Evolutionary conservation across 2,113 vertebrate genomes (phyloP).

Genomic region (Rhinopomastus cyanomelas): DNA sequence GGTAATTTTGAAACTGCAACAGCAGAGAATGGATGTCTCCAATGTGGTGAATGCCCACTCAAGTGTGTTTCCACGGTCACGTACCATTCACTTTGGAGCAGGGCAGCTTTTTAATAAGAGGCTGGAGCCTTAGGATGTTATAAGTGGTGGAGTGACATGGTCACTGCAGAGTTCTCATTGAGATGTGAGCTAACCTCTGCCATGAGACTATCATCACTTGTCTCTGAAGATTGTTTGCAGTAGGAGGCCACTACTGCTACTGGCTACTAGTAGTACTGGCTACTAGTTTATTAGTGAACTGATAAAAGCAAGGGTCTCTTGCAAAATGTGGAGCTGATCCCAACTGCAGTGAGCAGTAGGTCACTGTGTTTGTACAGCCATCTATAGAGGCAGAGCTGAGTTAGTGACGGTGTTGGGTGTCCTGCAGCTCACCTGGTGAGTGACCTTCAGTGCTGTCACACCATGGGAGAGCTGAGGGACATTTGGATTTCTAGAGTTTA

Average conservation of each 20-base stretch:
- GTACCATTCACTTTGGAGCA: not conserved
- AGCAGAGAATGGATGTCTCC: fast-evolving
- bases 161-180: not conserved
- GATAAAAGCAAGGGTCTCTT: not conserved
- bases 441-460: not conserved
- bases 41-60: too few species aligned
- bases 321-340: not conserved
- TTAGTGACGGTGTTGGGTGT: not conserved
- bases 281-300: not conserved
- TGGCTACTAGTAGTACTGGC: not conserved
- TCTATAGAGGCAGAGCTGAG: not conserved
- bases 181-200: not conserved
- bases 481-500: not conserved
- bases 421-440: not conserved
- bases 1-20: too few species aligned
- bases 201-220: not conserved
- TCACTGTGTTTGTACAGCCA: fast-evolving
- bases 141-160: not conserved
- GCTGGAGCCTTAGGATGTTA: not conserved
- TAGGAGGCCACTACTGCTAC: not conserved
- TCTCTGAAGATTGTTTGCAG: not conserved
- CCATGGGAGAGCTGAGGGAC: not conserved
- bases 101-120: not conserved
- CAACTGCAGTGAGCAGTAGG: too few species aligned
- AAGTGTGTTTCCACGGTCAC: fast-evolving